Conservation (phyloP, 2,797 vertebrate species). For the Spinus pinus region DNA sequence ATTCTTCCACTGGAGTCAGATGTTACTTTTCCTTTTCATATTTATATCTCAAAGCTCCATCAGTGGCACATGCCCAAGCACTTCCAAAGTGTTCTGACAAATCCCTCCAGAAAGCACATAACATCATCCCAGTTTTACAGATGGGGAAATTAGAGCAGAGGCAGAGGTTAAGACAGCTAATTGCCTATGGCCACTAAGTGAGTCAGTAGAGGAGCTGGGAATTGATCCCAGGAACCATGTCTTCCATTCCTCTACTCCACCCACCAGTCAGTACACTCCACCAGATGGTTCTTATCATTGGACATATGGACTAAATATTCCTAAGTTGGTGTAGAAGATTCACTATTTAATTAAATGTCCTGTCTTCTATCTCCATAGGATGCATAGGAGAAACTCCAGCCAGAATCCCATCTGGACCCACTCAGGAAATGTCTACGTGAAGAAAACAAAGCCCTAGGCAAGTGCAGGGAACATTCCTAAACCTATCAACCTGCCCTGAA, state of each 20-base stretch:
- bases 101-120: conserved; percentile 33
- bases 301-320: conserved; percentile 63
- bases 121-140: conserved; percentile 45
- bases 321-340: conserved; percentile 30
- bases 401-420: conserved; percentile 38
- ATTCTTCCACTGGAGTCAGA: background rate
- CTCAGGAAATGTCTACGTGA: background rate
- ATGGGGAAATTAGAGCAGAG: conserved; percentile 50
- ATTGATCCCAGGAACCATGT: conserved; percentile 35
- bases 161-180: conserved; percentile 52
- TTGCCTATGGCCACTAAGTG: conserved; percentile 45
- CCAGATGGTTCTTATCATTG: conserved; percentile 64
- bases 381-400: background rate
- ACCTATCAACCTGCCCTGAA: background rate
- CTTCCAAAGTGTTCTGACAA: background rate
- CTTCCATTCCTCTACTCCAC: conserved; percentile 49
- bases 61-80: conserved; percentile 2
- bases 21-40: conserved; percentile 2
- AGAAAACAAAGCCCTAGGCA: background rate
- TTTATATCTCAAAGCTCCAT: background rate
- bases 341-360: conserved; percentile 51
- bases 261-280: conserved; percentile 32
- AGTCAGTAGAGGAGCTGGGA: conserved; percentile 57
- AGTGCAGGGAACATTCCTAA: background rate
- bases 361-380: conserved; percentile 16